Evolutionary conservation across 2,888 invertebrate genomes (phyloP).

Genomic region (Acutogordius australiensis): DNA sequence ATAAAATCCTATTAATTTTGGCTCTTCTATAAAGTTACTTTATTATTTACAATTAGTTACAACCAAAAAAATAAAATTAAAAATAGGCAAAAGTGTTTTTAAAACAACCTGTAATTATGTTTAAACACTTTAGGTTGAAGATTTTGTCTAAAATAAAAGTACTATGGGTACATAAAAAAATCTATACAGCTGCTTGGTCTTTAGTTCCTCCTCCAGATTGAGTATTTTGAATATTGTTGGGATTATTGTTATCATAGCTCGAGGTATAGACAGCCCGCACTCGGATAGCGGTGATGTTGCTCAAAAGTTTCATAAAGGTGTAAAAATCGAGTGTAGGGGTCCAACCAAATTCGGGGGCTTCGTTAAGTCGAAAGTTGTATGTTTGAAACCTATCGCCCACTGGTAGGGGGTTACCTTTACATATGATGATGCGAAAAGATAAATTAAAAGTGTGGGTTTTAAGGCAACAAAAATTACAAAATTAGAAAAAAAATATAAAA

Average conservation of each 20-base stretch:
- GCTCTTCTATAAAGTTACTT: no score
- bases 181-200: no score
- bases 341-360: constrained; percentile 70
- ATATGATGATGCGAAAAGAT: no score
- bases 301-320: constrained; percentile 63
- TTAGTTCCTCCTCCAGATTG: no score
- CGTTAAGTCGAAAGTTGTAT: constrained; percentile 58
- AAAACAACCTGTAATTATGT: no score
- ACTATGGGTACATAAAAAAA: no score
- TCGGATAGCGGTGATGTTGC: constrained; percentile 69
- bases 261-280: constrained; percentile 64
- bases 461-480: neutral
- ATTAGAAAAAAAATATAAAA: constrained; percentile 15
- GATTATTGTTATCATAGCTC: constrained; percentile 30
- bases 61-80: no score
- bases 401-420: neutral
- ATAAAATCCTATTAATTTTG: no score
- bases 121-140: no score
- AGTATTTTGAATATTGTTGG: neutral
- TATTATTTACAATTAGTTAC: no score
- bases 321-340: constrained; percentile 54
- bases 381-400: constrained; percentile 28
- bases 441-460: neutral
- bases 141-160: no score
- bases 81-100: no score